phyloP scores from a whole-genome alignment of 2,888 invertebrate genomes.

The Rhingia campestris region DNA sequence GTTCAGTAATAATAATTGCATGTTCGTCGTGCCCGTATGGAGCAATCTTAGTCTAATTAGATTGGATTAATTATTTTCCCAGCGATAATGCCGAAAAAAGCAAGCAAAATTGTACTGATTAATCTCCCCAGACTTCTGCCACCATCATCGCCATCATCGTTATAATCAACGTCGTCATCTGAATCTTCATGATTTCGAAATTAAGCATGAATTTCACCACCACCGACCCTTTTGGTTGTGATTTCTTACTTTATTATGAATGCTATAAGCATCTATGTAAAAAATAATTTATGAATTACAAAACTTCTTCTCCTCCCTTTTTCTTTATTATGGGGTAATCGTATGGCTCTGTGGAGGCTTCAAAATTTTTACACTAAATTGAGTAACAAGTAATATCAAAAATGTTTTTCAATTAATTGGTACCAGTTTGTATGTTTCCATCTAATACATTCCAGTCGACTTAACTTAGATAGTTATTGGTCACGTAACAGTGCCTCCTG shows the following conservation, averaged over 20 bases:
- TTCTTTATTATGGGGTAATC: not conserved
- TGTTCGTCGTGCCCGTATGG: conserved; percentile 25
- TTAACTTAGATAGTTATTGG: too few species aligned
- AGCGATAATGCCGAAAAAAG: not conserved
- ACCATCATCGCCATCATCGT: conserved; percentile 37
- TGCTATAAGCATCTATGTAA: not conserved
- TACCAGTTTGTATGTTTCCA: too few species aligned
- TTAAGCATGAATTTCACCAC: conserved; percentile 8
- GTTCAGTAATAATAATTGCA: conserved; percentile 27
- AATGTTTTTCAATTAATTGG: too few species aligned
- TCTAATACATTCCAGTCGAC: too few species aligned
- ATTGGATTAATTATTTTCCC: conserved; percentile 48
- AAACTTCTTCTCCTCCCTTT: conserved; percentile 11
- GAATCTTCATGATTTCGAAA: conserved; percentile 30
- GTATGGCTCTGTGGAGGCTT: conserved; percentile 19
- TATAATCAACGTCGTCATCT: conserved; percentile 24
- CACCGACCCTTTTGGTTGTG: not conserved
- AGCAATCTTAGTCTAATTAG: conserved; percentile 42
- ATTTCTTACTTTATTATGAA: not conserved
- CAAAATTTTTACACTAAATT: not conserved
- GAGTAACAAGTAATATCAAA: not conserved
- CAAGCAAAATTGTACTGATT: conserved; percentile 42
- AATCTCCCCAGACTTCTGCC: conserved; percentile 46
- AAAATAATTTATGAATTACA: conserved; percentile 10
- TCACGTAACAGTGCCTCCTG: too few species aligned